Percentiles rank a stretch among this genome's conserved stretches.
Conservation (phyloP, 2,888 invertebrate genomes). For the Prenolepis imparis region DNA sequence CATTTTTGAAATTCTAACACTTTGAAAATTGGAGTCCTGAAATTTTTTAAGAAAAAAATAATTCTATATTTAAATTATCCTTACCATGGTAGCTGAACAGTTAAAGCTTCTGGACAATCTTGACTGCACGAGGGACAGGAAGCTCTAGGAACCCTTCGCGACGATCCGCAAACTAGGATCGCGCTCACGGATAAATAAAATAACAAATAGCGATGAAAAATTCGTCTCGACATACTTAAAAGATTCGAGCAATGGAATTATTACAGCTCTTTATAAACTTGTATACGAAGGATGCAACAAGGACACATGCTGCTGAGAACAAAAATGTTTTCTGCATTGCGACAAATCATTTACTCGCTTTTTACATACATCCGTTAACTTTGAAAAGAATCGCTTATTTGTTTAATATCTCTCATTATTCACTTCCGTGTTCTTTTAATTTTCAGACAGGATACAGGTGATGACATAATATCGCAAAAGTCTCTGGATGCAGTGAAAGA, state of each 20-base stretch:
- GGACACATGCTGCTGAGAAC: not conserved
- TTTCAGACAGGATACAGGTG: slow-evolving; percentile 73
- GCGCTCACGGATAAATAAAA: slow-evolving; percentile 48
- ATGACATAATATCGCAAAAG: slow-evolving; percentile 86
- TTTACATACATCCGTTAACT: slow-evolving; percentile 22
- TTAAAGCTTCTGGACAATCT: slow-evolving; percentile 69
- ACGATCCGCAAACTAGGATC: slow-evolving; percentile 59
- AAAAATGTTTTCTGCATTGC: slow-evolving; percentile 38
- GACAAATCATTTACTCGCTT: not conserved
- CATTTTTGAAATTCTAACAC: not conserved
- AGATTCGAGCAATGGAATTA: not conserved
- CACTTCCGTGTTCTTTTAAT: slow-evolving; percentile 22
- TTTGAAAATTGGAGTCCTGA: not conserved
- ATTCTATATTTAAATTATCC: slow-evolving; percentile 35
- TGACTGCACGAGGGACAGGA: slow-evolving; percentile 70
- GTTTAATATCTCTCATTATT: slow-evolving; percentile 24
- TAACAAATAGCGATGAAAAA: slow-evolving; percentile 10
- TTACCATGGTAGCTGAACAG: slow-evolving; percentile 70
- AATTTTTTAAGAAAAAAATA: not conserved
- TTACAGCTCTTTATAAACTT: slow-evolving; percentile 65
- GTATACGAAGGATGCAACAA: slow-evolving; percentile 13
- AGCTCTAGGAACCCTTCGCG: slow-evolving; percentile 58
- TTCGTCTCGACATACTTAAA: slow-evolving; percentile 59
- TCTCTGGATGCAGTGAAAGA: slow-evolving; percentile 85
- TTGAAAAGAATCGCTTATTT: slow-evolving; percentile 24